Evolutionary conservation across 2,113 vertebrate species (phyloP), one percentile per base, ranked within the genome.

Genomic region (Albula glossodonta): DNA sequence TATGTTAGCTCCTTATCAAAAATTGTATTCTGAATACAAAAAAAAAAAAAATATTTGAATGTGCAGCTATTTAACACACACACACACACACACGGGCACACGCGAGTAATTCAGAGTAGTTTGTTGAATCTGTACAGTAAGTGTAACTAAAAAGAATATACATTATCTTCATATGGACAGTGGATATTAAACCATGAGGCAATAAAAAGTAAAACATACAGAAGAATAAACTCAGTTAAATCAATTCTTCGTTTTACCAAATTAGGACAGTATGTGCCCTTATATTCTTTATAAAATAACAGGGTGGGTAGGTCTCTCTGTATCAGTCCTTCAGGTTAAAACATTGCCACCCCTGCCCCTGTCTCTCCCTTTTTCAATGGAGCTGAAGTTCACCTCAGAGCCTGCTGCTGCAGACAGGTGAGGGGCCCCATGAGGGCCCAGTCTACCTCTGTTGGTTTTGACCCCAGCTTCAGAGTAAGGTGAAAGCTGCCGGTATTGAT

Each of bases 391-490:
- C 6, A n/a, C 70, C 70, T n/a, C 70, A 31, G 3, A 7, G 51
- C 22, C 80, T 81, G 80, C 80, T 51, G 53, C 50, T 25, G 49
- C 10, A 53, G 80, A 81, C 80, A 81, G 80, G 80, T 81, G 80
- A 81, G 50, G 8, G 51, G 50, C 51, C 80, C 50, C 51, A n/a
- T 1, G 80, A n/a, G 80, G 3, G 51, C 51, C 51, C 19, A 15
- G 6, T 22, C 51, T 53, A 17, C 80, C 80, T 81, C 79, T 51
- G 48, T 51, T 19, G 1, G 50, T n/a, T 9, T 51, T n/a, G 19
- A 81, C 80, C 51, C 22, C 51, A 52, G 50, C 80, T 52, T 9
- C 2, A 15, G 50, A 52, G 13, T 51, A 81, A 81, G 80, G 80
- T 53, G 80, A 52, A 51, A 53, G 80, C 80, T 81, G 80, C 49